Evolutionary conservation across 2,113 vertebrate genomes (phyloP).

Genomic region (Lamprotornis superbus): DNA sequence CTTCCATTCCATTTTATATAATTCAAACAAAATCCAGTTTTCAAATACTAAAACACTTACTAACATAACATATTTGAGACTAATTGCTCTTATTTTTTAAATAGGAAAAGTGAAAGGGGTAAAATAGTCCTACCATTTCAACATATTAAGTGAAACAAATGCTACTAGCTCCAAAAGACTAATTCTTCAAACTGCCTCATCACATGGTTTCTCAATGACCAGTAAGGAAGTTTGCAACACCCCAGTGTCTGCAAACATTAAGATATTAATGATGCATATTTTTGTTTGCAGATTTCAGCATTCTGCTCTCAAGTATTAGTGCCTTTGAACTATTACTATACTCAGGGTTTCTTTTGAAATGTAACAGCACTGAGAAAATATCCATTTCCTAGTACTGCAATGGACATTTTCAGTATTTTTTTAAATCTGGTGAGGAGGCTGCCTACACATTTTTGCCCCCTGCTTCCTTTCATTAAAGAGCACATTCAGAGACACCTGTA

Average conservation of each 20-base stretch:
- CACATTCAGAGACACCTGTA: background rate
- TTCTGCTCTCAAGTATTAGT: background rate
- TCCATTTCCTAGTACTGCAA: background rate
- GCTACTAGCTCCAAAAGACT: background rate
- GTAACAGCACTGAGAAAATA: background rate
- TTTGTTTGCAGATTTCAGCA: background rate
- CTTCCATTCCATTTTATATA: background rate
- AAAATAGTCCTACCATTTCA: background rate
- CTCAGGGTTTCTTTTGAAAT: background rate
- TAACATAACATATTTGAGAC: background rate
- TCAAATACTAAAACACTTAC: background rate
- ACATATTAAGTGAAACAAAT: background rate
- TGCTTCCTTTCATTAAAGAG: background rate
- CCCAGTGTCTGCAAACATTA: background rate
- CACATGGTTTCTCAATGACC: background rate
- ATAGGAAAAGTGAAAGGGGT: background rate
- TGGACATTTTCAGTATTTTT: background rate
- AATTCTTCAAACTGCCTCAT: slow-evolving; percentile 20
- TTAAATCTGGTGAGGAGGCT: background rate
- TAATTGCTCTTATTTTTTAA: background rate
- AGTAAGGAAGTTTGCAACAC: slow-evolving; percentile 7
- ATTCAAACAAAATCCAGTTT: background rate
- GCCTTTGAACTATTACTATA: background rate
- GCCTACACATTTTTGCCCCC: background rate
- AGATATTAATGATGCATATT: background rate